A percentile compares a stretch with the other conserved stretches of the same genome.
Evolutionary conservation across 2,113 vertebrate species (phyloP).

Genomic region (Rhabdornis inornatus): DNA sequence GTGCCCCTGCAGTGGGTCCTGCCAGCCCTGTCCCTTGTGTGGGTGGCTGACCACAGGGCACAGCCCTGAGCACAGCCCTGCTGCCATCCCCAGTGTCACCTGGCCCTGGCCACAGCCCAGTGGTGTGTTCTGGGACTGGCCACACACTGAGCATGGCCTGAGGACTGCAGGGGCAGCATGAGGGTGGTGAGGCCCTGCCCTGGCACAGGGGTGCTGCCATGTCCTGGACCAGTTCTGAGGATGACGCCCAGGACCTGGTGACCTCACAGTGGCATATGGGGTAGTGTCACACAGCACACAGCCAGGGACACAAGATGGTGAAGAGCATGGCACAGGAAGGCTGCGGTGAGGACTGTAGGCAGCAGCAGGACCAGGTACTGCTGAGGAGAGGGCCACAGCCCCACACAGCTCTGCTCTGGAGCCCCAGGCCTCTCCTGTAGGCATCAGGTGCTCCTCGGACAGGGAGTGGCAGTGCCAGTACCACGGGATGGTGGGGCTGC

Average conservation of each 20-base stretch:
- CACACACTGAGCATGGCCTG: neutral
- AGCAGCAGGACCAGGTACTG: neutral
- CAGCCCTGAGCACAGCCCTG: neutral
- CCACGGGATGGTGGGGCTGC: neutral
- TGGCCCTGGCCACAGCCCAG: neutral
- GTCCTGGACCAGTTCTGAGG: neutral
- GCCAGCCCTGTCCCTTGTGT: fast-evolving
- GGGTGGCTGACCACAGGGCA: neutral
- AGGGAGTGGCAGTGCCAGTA: neutral
- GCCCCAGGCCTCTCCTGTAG: neutral
- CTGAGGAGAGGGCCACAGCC: neutral
- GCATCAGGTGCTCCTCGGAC: neutral
- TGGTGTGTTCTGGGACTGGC: neutral
- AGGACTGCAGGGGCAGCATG: neutral
- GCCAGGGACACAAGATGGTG: neutral
- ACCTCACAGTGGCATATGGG: neutral
- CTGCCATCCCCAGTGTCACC: neutral
- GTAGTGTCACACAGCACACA: neutral
- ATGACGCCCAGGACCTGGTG: neutral
- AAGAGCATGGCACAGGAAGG: neutral
- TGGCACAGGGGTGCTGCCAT: neutral
- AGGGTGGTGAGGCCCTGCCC: neutral
- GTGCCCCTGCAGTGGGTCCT: fast-evolving
- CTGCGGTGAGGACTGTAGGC: neutral
- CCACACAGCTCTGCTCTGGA: fast-evolving